Conservation (phyloP, 2,888 invertebrate genomes). For the Corythucha ciliata region DNA sequence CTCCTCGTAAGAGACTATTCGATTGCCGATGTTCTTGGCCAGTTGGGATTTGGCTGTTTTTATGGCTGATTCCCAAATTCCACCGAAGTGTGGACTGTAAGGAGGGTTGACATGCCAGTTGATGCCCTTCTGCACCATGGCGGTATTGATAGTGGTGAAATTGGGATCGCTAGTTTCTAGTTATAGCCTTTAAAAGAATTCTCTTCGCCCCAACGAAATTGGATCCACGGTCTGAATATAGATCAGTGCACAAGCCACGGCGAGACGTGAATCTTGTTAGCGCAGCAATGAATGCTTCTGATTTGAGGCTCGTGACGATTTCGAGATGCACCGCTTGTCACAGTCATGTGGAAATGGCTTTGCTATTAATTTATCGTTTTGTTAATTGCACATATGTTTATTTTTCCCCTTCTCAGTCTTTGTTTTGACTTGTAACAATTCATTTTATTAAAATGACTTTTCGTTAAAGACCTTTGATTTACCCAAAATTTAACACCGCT, state of each 20-base stretch:
- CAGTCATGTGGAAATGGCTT: too few relatives aligned
- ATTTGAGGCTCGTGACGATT: constrained; percentile 35
- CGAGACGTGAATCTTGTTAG: constrained; percentile 35
- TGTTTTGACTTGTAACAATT: too few relatives aligned
- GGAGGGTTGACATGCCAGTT: constrained; percentile 31
- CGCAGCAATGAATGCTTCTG: constrained; percentile 36
- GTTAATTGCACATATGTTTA: too few relatives aligned
- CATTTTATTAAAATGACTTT: too few relatives aligned
- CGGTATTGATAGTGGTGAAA: too few relatives aligned
- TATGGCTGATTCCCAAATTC: constrained; percentile 38
- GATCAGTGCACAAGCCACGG: constrained; percentile 32
- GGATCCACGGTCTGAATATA: constrained; percentile 38
- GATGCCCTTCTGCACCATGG: too few relatives aligned
- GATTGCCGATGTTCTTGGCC: not conserved
- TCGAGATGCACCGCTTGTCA: constrained; percentile 38
- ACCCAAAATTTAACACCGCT: too few relatives aligned
- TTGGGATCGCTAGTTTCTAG: too few relatives aligned
- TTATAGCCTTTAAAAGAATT: too few relatives aligned
- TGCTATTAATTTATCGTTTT: too few relatives aligned
- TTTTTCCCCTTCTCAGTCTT: too few relatives aligned
- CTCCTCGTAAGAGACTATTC: constrained; percentile 36
- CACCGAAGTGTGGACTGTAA: constrained; percentile 36
- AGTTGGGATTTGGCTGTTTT: constrained; percentile 37
- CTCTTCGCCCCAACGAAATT: constrained; percentile 38
- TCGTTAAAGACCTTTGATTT: too few relatives aligned